These are phyloP conservation scores for Strigops habroptila DNA, from an alignment of 2,113 vertebrate genomes.

Conservation along the genomic window DNA sequence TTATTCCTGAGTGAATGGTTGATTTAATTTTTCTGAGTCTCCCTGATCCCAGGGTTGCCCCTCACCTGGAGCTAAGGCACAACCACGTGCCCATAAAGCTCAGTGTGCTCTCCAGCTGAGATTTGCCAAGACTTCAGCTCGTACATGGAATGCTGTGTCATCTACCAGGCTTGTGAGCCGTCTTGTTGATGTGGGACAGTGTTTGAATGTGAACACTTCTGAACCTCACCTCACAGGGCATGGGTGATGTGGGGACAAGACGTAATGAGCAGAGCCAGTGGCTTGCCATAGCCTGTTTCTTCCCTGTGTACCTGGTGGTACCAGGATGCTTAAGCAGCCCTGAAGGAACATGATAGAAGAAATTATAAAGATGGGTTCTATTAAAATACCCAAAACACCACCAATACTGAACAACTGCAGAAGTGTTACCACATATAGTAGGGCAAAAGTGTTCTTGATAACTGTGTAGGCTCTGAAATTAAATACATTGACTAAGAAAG, in stretches of 20 bases:
- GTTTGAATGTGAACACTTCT: background rate
- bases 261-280: background rate
- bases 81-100: background rate
- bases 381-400: background rate
- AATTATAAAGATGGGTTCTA: background rate
- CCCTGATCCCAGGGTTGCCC: background rate
- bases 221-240: background rate
- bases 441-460: background rate
- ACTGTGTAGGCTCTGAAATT: background rate
- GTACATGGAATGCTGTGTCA: background rate
- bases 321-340: background rate
- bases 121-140: background rate
- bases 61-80: background rate
- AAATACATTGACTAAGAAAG: background rate
- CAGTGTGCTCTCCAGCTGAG: background rate
- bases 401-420: background rate
- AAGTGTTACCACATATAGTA: background rate
- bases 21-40: background rate
- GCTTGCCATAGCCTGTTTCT: background rate
- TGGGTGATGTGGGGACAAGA: background rate
- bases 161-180: accelerated
- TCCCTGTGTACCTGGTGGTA: accelerated
- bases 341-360: background rate
- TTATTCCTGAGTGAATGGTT: background rate
- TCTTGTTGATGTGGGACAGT: background rate